Conservation (phyloP, 2,113 vertebrate species). For the Notechis scutatus region DNA sequence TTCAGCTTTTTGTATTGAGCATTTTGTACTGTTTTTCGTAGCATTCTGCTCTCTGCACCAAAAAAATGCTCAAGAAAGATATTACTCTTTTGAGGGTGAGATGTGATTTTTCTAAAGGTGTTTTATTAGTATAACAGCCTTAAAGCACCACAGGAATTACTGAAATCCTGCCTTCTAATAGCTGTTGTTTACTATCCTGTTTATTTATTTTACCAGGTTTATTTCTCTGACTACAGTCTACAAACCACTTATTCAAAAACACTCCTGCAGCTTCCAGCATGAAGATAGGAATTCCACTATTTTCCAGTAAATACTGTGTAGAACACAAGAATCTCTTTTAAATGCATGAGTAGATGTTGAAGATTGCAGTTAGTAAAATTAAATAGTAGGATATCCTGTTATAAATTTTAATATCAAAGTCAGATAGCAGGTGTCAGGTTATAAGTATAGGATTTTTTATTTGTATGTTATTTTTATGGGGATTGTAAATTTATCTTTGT, state of each 20-base stretch:
- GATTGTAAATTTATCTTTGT: not conserved
- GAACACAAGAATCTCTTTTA: not conserved
- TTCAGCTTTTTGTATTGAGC: slow-evolving; percentile 36
- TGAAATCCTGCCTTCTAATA: slow-evolving; percentile 1
- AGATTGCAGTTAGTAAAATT: not conserved
- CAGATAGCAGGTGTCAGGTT: not conserved
- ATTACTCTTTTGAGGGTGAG: not conserved
- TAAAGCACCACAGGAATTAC: slow-evolving; percentile 25
- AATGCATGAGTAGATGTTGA: not conserved
- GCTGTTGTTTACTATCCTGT: not conserved
- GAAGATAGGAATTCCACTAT: not conserved
- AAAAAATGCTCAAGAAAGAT: slow-evolving; percentile 27
- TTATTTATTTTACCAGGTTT: not conserved
- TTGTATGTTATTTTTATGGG: not conserved
- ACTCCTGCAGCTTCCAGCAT: not conserved
- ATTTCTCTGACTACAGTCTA: not conserved
- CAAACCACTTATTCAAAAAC: not conserved
- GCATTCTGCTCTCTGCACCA: not conserved
- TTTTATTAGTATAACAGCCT: slow-evolving; percentile 29
- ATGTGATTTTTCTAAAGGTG: slow-evolving; percentile 5
- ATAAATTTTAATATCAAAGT: not conserved
- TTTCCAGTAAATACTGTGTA: not conserved
- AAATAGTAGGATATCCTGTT: not conserved
- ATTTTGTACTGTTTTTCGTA: slow-evolving; percentile 42
- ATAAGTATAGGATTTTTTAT: not conserved